Percentiles rank a stretch among this genome's conserved stretches.
Evolutionary conservation across 2,797 vertebrate species (phyloP).

Genomic region (Momotus momota): DNA sequence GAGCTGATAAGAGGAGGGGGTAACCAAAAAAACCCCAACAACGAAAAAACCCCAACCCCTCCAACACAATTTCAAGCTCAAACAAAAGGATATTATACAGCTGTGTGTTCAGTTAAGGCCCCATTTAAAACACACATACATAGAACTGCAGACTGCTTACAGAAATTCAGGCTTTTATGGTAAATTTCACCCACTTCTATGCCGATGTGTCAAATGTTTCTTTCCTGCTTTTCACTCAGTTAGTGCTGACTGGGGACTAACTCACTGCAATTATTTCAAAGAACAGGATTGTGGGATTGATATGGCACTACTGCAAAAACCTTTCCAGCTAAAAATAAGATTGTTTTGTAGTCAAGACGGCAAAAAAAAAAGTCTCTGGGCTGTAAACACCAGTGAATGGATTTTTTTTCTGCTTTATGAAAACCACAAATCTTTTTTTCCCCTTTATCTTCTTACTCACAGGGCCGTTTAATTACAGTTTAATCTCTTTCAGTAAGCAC

Average conservation of each 20-base stretch:
- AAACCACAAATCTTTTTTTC: conserved; percentile 77
- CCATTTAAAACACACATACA: conserved; percentile 33
- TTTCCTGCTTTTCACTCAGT: conserved; percentile 73
- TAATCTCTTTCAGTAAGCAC: conserved; percentile 81
- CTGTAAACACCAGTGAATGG: conserved; percentile 80
- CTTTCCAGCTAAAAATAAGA: conserved; percentile 79
- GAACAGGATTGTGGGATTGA: conserved; percentile 77
- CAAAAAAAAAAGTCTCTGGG: conserved; percentile 32
- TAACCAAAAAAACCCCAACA: conserved; percentile 42
- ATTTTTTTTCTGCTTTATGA: conserved; percentile 80
- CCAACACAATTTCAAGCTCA: conserved; percentile 63
- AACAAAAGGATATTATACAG: conserved; percentile 79
- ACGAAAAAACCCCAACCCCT: background rate
- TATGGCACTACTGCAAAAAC: conserved; percentile 73
- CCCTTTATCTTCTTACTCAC: conserved; percentile 69
- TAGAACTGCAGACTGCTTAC: conserved; percentile 61
- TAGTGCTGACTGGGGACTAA: conserved; percentile 76
- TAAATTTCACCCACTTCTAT: conserved; percentile 69
- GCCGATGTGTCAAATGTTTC: conserved; percentile 54
- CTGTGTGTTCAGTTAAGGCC: conserved; percentile 69
- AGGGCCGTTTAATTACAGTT: conserved; percentile 80
- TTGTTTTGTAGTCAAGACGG: conserved; percentile 76
- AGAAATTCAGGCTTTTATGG: conserved; percentile 75
- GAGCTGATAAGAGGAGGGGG: conserved; percentile 77
- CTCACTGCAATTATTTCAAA: conserved; percentile 76